Evolutionary conservation across 1,140 invertebrate genomes (phyloP).

Genomic region (Dysdera silvatica): DNA sequence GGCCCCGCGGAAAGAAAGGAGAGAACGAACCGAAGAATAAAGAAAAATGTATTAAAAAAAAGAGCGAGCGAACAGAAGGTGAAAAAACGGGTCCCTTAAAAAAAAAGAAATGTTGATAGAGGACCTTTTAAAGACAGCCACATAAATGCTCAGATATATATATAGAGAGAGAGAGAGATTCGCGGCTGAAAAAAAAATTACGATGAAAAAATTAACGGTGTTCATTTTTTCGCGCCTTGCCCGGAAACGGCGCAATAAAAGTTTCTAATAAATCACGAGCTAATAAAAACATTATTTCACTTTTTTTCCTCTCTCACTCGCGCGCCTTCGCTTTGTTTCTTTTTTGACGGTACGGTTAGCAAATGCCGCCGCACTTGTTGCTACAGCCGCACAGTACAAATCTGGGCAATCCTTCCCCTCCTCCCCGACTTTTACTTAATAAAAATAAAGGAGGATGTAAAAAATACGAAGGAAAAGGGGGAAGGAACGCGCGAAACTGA

Average conservation of each 20-base stretch:
- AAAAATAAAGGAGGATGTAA: no score
- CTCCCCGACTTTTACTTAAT: no score
- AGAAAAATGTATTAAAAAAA: constrained; percentile 19
- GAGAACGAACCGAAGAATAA: constrained; percentile 10
- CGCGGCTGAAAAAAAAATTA: constrained; percentile 1
- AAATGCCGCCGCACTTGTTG: constrained; percentile 29
- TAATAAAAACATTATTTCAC: constrained; percentile 30
- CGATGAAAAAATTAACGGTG: constrained; percentile 25
- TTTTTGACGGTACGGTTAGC: constrained; percentile 8
- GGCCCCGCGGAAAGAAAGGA: constrained; percentile 9
- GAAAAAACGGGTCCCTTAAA: no score
- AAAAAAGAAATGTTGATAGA: constrained; percentile 30
- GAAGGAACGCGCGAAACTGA: no score
- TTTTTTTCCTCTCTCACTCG: constrained; percentile 13
- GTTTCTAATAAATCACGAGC: constrained; percentile 29
- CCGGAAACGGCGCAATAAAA: constrained; percentile 28
- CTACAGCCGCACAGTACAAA: no score
- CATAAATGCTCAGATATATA: constrained; percentile 16
- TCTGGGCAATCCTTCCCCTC: no score
- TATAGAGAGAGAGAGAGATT: constrained; percentile 7
- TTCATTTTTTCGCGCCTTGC: constrained; percentile 21
- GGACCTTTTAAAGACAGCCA: constrained; percentile 28
- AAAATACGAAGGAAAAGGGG: no score
- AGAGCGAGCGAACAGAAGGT: constrained; percentile 1
- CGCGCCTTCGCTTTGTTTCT: background rate